A percentile compares a stretch with the other conserved stretches of the same genome.
Evolutionary conservation across 1,140 invertebrate species (phyloP).

Genomic region (Chrysopa pallens): DNA sequence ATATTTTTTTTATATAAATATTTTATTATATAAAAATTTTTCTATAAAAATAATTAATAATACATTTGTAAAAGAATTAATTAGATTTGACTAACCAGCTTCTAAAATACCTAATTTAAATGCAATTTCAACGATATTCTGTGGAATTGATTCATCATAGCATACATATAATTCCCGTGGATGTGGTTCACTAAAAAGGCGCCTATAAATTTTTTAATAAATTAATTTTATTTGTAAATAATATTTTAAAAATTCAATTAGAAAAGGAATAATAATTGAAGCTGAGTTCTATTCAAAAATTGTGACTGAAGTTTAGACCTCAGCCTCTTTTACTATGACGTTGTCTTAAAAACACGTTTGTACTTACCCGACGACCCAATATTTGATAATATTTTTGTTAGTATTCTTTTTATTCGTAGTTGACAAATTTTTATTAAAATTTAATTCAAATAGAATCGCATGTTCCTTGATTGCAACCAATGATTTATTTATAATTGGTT

Average conservation of each 20-base stretch:
- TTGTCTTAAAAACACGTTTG: constrained; percentile 5
- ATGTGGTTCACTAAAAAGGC: constrained; percentile 50
- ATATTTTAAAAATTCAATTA: background rate
- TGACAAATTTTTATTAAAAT: background rate
- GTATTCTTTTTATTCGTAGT: background rate
- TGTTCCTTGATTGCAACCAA: constrained; percentile 60
- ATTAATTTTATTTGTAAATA: background rate
- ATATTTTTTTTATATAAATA: too few relatives aligned
- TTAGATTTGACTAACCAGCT: background rate
- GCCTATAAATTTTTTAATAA: constrained; percentile 26
- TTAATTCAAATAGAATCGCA: constrained; percentile 41
- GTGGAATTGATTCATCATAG: constrained; percentile 55
- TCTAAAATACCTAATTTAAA: constrained; percentile 35
- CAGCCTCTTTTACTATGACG: too few relatives aligned
- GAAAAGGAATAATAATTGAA: background rate
- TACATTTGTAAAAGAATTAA: too few relatives aligned
- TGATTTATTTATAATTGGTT: constrained; percentile 42
- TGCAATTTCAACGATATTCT: constrained; percentile 65
- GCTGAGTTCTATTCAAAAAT: too few relatives aligned
- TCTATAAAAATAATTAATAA: too few relatives aligned
- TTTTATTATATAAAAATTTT: too few relatives aligned
- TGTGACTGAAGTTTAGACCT: too few relatives aligned
- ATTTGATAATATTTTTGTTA: constrained; percentile 7
- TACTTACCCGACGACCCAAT: constrained; percentile 33
- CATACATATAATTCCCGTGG: constrained; percentile 61